phyloP scores from a whole-genome alignment of 2,888 invertebrate genomes.

The Lycia hirtaria region DNA sequence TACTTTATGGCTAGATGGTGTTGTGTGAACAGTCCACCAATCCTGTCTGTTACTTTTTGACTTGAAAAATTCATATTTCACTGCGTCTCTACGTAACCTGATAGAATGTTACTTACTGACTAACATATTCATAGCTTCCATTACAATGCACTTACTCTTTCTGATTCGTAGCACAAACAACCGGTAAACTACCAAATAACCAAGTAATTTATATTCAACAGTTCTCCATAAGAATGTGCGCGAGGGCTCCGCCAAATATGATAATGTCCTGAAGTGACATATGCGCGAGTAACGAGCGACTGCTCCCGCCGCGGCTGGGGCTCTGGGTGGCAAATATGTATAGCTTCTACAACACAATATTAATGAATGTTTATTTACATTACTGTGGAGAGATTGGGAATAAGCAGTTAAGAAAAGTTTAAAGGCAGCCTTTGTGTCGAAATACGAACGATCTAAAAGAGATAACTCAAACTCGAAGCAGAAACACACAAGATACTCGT shows the following conservation, averaged over 20 bases:
- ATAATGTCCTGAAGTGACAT: constrained; percentile 30
- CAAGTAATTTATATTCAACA: constrained; percentile 38
- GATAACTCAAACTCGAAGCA: too few species aligned
- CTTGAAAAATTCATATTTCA: too few species aligned
- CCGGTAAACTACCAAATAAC: constrained; percentile 13
- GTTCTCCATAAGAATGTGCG: constrained; percentile 27
- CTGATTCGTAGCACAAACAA: constrained; percentile 15
- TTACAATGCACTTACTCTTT: neutral
- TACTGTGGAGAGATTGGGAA: constrained; percentile 23
- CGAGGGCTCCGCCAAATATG: constrained; percentile 32
- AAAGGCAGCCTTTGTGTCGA: neutral
- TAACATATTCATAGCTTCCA: neutral
- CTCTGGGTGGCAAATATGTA: constrained; percentile 36
- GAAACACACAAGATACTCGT: too few species aligned
- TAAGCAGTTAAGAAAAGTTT: constrained; percentile 17
- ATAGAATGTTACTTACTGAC: too few species aligned
- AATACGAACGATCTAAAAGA: neutral
- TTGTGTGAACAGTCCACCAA: too few species aligned
- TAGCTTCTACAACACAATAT: constrained; percentile 14
- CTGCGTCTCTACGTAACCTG: too few species aligned
- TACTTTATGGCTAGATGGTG: too few species aligned
- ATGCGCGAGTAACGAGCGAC: constrained; percentile 20
- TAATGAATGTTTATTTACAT: constrained; percentile 36
- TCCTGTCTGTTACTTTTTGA: too few species aligned
- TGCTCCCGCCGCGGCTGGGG: constrained; percentile 15